Percentiles rank a stretch among this genome's conserved stretches.
phyloP scores from a whole-genome alignment of 2,888 invertebrate species.

The Pachymerium ferrugineum region DNA sequence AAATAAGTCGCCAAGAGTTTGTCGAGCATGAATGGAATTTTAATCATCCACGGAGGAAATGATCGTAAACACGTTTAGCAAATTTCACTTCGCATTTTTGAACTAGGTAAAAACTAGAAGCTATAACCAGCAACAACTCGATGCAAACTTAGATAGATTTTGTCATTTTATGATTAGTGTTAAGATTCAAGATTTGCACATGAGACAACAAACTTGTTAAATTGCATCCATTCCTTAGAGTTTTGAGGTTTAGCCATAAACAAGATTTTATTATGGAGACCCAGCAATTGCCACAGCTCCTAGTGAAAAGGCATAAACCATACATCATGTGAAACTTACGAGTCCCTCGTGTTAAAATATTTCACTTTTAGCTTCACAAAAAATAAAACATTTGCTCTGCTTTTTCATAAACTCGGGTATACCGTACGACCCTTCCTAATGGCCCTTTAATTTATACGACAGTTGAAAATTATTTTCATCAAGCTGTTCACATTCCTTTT shows the following conservation, averaged over 20 bases:
- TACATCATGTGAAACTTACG: conserved; percentile 15
- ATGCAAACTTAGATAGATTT: too few relatives aligned
- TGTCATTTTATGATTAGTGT: too few relatives aligned
- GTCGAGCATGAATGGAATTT: conserved; percentile 12
- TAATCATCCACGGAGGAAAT: background rate
- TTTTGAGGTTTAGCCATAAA: conserved; percentile 22
- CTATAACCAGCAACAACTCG: too few relatives aligned
- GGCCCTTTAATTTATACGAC: background rate
- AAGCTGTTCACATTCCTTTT: too few relatives aligned
- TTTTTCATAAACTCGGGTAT: background rate
- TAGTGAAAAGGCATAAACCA: conserved; percentile 22
- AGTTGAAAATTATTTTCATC: conserved; percentile 20
- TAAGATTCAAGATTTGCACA: too few relatives aligned
- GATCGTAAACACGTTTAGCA: conserved; percentile 1
- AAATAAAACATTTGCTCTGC: background rate
- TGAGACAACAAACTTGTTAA: too few relatives aligned
- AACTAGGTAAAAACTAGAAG: background rate
- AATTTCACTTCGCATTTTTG: background rate
- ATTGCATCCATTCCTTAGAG: conserved; percentile 9
- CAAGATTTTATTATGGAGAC: conserved; percentile 18
- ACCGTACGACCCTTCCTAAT: background rate
- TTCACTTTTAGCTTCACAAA: conserved; percentile 2
- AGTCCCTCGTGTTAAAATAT: conserved; percentile 17
- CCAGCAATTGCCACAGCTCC: conserved; percentile 19
- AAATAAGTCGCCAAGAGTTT: conserved; percentile 19